Evolutionary conservation across 92 coral and sea anemone species (phyloP), one percentile per base, ranked within the genome.

Genomic region (Heliopora coerulea): DNA sequence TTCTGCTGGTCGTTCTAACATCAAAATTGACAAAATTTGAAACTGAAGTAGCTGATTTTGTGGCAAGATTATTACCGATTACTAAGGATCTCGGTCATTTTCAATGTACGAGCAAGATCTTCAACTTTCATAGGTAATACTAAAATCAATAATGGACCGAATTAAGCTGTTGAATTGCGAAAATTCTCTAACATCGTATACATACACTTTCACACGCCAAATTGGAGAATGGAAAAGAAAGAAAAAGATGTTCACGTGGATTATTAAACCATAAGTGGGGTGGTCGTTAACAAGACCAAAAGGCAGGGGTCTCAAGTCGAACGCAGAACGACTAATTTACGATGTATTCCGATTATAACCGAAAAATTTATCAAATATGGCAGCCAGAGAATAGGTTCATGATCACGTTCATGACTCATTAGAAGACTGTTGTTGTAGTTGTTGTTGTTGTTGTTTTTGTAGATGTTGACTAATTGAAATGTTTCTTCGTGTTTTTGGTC

Each of bases 151-250:
- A 21, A 27, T 4, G 33, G 27, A 48, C 23, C 44, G 11, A 15
- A 67, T 18, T n/a, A 32, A 27, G n/a, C 54, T 41, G 6, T 17
- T 12, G 41, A 48, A 67, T 44, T n/a, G 3, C 24, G 4, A 37
- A 67, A 44, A 67, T 67, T 48, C 24, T 49, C 4, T 21, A n/a
- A 23, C 32, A 70, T 28, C 14, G 46, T 19, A 70, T 70, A 70
- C 77, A 87, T 95, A 91, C 81, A 27, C 30, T 27, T 20, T 29
- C 70, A 96, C 99, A 86, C 91, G 91, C 91, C 97, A 91, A 92
- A 88, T 65, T 82, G 87, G 92, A 91, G 96, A 96, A 86, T 91
- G 66, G 80, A 82, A 49, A 7, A 63, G 66, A 28, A 24, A 14
- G 63, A 46, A 24, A 18, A 9, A 32, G n/a, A 50, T 31, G 20